Evolutionary conservation across 1,140 invertebrate species (phyloP), one percentile per base, ranked within the genome.

Genomic region (Penaeus japonicus): DNA sequence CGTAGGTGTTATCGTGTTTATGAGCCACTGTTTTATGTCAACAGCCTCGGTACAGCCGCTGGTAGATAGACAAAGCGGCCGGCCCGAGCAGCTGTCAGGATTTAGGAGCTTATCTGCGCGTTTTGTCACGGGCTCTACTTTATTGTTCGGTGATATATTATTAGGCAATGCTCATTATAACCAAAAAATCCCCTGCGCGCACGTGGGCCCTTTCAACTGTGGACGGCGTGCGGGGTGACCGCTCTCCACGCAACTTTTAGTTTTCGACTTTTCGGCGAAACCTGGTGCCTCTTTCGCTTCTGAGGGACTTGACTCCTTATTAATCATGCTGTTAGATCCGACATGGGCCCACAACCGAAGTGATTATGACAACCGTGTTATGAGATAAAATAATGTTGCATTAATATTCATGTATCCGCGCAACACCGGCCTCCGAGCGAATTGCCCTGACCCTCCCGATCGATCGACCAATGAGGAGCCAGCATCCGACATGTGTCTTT

Each of bases 101-200:
- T 82, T 73, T 81, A 54, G 70, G 54, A 78, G 87, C 70, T 83
- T 88, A 88, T 88, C 87, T 88, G 81, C 53, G 20, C 54, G 79
- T 82, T 87, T 82, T 87, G 85, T 87, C 85, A 82, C 78, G 85
- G 85, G 59, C 35, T 81, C 65, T 15, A 47, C 18, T 77, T 83
- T 57, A 83, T 82, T 82, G 79, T 88, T 54, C 80, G 32, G 35
- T 30, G 79, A 57, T 83, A 77, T 83, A 87, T 88, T 88, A 88
- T 88, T 77, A 88, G 87, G 87, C 87, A 88, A 84, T 88, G 70
- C 87, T 88, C 87, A 88, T 88, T 83, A 88, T 77, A 15, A 83
- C 54, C 70, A 75, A 84, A 83, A 83, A 88, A 77, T 84, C 53
- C 87, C 80, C 79, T 47, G 35, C 54, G 62, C 80, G 87, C 87